Conservation (phyloP, 2,797 vertebrate genomes). For the Gouania willdenowi region DNA sequence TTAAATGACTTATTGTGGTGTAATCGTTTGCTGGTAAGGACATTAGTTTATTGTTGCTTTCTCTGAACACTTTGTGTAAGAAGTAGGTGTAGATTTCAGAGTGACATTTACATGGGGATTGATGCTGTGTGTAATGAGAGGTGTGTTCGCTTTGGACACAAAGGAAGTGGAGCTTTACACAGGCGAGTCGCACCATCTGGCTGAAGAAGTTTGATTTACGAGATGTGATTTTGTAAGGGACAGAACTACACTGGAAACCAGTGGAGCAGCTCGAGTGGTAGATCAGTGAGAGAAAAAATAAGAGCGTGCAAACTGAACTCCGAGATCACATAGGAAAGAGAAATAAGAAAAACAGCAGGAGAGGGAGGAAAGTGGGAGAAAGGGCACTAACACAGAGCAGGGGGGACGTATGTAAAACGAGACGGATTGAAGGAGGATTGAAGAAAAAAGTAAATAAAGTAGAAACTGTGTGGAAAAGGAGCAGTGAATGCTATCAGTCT, state of each 20-base stretch:
- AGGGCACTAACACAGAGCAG: no score
- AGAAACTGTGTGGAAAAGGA: not conserved
- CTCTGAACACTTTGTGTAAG: no score
- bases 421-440: not conserved
- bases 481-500: conserved; percentile 1
- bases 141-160: no score
- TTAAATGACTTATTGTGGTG: no score
- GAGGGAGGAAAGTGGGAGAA: not conserved
- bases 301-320: conserved; percentile 20
- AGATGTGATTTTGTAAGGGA: conserved; percentile 29
- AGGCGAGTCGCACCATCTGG: conserved; percentile 16
- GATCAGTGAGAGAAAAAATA: conserved; percentile 35
- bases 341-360: not conserved
- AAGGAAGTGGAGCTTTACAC: conserved; percentile 23
- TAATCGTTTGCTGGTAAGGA: no score
- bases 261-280: conserved; percentile 32
- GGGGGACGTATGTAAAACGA: no score
- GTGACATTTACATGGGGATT: conserved; percentile 1
- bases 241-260: conserved; percentile 26
- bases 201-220: conserved; percentile 55
- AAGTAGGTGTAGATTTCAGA: not conserved
- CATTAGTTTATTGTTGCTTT: no score
- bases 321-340: not conserved
- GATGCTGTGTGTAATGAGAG: no score
- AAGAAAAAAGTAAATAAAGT: not conserved